phyloP scores from a whole-genome alignment of 2,888 invertebrate genomes.

The Netelia inedita region DNA sequence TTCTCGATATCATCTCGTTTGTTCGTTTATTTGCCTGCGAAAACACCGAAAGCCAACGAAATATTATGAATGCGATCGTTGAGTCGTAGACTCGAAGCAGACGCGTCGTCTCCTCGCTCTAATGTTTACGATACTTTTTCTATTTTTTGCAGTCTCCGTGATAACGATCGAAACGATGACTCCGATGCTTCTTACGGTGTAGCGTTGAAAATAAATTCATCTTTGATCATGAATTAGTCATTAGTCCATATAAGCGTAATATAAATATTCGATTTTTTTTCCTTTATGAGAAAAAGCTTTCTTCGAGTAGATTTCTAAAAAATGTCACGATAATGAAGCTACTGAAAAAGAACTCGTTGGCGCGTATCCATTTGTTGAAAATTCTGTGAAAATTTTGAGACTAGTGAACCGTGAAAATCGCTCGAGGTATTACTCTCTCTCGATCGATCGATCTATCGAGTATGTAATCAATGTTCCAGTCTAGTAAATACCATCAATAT shows the following conservation, averaged over 20 bases:
- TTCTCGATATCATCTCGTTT: slow-evolving; percentile 32
- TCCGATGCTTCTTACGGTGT: background rate
- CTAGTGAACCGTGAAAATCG: slow-evolving; percentile 63
- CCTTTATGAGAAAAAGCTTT: background rate
- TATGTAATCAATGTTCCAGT: slow-evolving; percentile 71
- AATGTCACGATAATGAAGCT: too few relatives aligned
- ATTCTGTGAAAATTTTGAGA: slow-evolving; percentile 32
- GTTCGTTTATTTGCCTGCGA: background rate
- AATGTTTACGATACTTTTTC: background rate
- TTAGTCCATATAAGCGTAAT: background rate
- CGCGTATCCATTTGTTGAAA: background rate
- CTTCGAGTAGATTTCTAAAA: too few relatives aligned
- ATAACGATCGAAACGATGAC: slow-evolving; percentile 1
- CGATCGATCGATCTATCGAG: slow-evolving; percentile 27
- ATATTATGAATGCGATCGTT: slow-evolving; percentile 25
- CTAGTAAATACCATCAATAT: slow-evolving; percentile 71
- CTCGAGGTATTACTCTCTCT: slow-evolving; percentile 37
- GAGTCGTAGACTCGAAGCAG: background rate
- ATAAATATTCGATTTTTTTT: background rate
- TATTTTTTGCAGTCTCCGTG: slow-evolving; percentile 3
- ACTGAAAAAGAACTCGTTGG: too few relatives aligned
- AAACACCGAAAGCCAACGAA: slow-evolving; percentile 16
- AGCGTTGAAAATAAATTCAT: slow-evolving; percentile 9
- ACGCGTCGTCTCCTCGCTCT: background rate
- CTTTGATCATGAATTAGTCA: slow-evolving; percentile 40